A percentile compares a stretch with the other conserved stretches of the same genome.
These are phyloP conservation scores for Acanthurus leucopareius DNA, from an alignment of 2,797 vertebrate species.

Conservation along the genomic window DNA sequence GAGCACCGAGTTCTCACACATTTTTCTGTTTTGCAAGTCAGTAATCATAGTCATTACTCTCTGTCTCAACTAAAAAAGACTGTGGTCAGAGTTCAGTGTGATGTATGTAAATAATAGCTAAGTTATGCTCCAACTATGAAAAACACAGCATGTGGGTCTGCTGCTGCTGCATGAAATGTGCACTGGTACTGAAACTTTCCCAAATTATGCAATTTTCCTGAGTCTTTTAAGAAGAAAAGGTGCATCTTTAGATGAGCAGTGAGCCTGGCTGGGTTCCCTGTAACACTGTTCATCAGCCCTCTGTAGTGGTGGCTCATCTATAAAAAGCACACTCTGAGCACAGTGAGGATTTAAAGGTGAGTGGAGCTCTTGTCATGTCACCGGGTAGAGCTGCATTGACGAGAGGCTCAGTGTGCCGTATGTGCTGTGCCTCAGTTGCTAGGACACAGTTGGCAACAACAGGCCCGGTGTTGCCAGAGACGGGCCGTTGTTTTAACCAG, in stretches of 20 bases:
- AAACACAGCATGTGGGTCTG: neutral
- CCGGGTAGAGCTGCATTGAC: slow-evolving; percentile 55
- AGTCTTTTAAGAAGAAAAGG: too few species aligned
- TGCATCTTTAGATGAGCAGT: neutral
- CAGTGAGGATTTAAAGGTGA: slow-evolving; percentile 8
- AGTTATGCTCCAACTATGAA: neutral
- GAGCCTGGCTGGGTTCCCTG: neutral
- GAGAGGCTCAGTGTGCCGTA: slow-evolving; percentile 48
- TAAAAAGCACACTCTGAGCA: slow-evolving; percentile 8
- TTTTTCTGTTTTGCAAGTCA: neutral
- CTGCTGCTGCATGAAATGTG: neutral
- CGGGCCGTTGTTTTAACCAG: slow-evolving; percentile 63
- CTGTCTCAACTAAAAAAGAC: too few species aligned
- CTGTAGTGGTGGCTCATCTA: slow-evolving; percentile 2
- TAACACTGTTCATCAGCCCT: neutral
- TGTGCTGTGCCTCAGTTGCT: slow-evolving; percentile 81
- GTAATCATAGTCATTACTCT: neutral
- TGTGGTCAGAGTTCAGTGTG: slow-evolving; percentile 13
- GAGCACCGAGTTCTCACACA: neutral
- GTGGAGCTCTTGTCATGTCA: slow-evolving; percentile 44
- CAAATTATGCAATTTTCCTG: neutral
- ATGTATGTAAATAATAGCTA: neutral
- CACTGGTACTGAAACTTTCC: neutral
- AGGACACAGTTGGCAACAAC: slow-evolving; percentile 83
- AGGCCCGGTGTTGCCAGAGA: slow-evolving; percentile 71